Conservation (phyloP, 2,113 vertebrate genomes). For the Gopherus flavomarginatus region DNA sequence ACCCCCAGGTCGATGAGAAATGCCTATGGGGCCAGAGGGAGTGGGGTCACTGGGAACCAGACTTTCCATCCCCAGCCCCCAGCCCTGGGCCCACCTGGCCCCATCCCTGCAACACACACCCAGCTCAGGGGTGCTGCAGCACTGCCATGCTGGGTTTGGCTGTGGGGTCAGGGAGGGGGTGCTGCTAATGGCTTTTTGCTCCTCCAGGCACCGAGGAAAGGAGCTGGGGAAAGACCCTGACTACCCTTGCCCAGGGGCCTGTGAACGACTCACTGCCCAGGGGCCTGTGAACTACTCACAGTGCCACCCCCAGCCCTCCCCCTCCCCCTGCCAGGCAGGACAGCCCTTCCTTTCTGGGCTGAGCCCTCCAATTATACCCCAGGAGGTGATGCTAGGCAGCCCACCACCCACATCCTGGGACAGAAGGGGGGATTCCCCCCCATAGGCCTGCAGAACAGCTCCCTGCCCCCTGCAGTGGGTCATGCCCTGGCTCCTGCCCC, state of each 20-base stretch:
- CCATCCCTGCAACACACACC: not conserved
- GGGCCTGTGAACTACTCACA: not conserved
- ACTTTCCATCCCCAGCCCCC: not conserved
- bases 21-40: constrained; percentile 74
- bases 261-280: not conserved
- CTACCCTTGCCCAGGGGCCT: not conserved
- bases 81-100: not conserved
- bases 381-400: not conserved
- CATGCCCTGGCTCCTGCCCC: not conserved
- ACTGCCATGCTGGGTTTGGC: not conserved
- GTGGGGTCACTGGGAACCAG: not conserved
- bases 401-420: too few relatives aligned
- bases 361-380: not conserved
- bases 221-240: not conserved
- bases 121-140: not conserved
- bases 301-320: not conserved
- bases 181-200: not conserved
- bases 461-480: not conserved
- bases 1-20: constrained; percentile 90
- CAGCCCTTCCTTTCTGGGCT: not conserved
- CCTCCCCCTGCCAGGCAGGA: too few relatives aligned
- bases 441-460: not conserved
- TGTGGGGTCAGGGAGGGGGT: not conserved
- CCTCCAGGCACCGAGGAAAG: not conserved
- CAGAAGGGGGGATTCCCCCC: not conserved